These are phyloP conservation scores for Chrysemys picta DNA, from an alignment of 2,113 vertebrate genomes.

Conservation along the genomic window DNA sequence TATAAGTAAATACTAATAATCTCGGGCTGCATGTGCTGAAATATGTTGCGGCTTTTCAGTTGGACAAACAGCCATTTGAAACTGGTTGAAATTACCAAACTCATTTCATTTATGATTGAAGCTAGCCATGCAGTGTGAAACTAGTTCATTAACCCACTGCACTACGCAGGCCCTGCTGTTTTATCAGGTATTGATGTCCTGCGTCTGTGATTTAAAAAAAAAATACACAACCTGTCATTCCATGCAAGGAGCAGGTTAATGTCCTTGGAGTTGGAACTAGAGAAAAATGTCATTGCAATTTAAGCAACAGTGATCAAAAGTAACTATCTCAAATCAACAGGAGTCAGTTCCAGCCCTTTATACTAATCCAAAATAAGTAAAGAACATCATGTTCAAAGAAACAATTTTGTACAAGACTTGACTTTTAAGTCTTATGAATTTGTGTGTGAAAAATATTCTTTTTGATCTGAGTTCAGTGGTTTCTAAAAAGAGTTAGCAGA, in stretches of 20 bases:
- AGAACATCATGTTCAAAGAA: conserved; percentile 71
- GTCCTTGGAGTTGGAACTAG: conserved; percentile 44
- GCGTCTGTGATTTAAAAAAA: neutral
- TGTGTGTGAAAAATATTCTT: conserved; percentile 59
- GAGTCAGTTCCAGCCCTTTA: conserved; percentile 49
- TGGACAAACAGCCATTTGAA: neutral
- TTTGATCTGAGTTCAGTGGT: conserved; percentile 67
- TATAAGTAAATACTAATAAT: neutral
- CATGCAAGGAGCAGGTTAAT: conserved; percentile 23
- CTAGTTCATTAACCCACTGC: neutral
- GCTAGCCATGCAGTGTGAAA: neutral
- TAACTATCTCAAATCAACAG: conserved; percentile 50
- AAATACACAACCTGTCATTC: conserved; percentile 6
- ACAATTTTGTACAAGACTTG: conserved; percentile 48
- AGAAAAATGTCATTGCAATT: conserved; percentile 64
- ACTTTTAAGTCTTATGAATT: conserved; percentile 70
- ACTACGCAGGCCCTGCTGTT: neutral
- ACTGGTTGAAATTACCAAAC: neutral
- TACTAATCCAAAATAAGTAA: conserved; percentile 74
- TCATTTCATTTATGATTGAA: conserved; percentile 44
- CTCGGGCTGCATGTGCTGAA: neutral
- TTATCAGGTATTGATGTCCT: conserved; percentile 2
- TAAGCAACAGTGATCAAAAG: conserved; percentile 69
- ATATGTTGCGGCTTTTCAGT: neutral
- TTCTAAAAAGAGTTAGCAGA: conserved; percentile 51